Base-by-base conservation (phyloP, 2,797 vertebrate genomes). In the Hemitrygon akajei region DNA sequence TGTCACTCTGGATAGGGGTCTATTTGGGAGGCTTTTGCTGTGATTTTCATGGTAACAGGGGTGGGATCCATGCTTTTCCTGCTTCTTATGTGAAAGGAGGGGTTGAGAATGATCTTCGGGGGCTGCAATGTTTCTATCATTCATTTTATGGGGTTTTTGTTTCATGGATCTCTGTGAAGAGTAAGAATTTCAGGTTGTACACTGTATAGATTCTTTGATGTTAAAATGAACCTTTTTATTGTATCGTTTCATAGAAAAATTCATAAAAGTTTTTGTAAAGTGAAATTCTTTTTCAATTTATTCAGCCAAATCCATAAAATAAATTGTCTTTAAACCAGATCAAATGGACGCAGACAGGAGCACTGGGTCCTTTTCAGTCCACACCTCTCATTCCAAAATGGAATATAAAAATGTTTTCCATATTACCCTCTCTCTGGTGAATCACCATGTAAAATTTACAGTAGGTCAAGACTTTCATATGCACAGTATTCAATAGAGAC, bases 281-380 rank as follows among this genome's bases (percentile, higher is more conserved):
- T 12, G 11, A 18, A 40, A 92, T 75, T 56, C 27, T 16, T 27
- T 93, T 76, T 27, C 86, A 89, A 37, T 34, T 18, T 14, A 75
- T 75, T 76, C 40, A 56, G 25, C 25, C 71, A 93, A 73, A 56
- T 73, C 71, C 71, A n/a, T 92, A 47, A 92, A 56, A 47, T 47
- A 20, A 75, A 56, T 75, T 66, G 69, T 4, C 84, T 56, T 18
- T 11, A 30, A 75, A 40, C 25, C 71, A 92, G 37, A 71, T 22
- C 14, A 75, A 75, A 47, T 71, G 71, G 25, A 40, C 56, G 66
- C 58, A 76, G 30, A 76, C 91, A 47, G 27, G 30, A 93, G 40
- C 7, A 92, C 76, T 93, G n/a, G 58, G 63, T 91, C 87, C 87
- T 37, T 69, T 91, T 71, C 34, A 91, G n/a, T 71, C n/a, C 66